Evolutionary conservation across 2,888 invertebrate genomes (phyloP), one percentile per base, ranked within the genome.

Genomic region (Drosophila suboccidentalis): DNA sequence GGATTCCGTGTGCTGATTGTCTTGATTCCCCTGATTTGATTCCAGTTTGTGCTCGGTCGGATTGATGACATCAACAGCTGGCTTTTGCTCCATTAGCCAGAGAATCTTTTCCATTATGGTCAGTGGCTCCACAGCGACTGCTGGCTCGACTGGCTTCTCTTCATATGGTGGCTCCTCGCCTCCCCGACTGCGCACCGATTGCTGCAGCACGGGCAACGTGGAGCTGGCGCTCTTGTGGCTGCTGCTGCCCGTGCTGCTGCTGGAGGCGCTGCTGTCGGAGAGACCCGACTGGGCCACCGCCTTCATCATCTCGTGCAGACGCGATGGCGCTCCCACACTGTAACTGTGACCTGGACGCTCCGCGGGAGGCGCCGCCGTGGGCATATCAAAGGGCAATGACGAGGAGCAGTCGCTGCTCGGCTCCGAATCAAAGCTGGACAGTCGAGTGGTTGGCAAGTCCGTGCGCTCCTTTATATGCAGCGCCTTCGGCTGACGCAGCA

Each of bases 201-300:
- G 51, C 57, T 49, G 61, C 5, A n/a, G 15, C 11, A 46, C 22
- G 13, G 54, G 60, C 51, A 53, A 39, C 1, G 67, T 32, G 5
- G 70, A 78, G 50, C 54, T 53, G 11, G 15, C 26, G 36, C 62
- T 63, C 36, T 54, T 60, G 6, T 43, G 43, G 39, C 68, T 71
- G 43, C 68, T 71, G 39, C 38, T 66, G 46, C 64, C 78, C 2
- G 68, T 13, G 59, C 41, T 76, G 64, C 75, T 74, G 55, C 75
- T 75, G n/a, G 71, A 66, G 1, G 65, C 64, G 44, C 59, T 78
- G 78, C 59, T 78, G 1, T 70, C 70, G 32, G 69, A 62, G 3
- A 61, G 53, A 8, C 57, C 67, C 13, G 75, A 60, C n/a, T 64
- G 63, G 5, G 64, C 64, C 15, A 78, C 65, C 5, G 63, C 11